Conservation (phyloP, 1,140 invertebrate species). For the Dufourea novaeangliae region DNA sequence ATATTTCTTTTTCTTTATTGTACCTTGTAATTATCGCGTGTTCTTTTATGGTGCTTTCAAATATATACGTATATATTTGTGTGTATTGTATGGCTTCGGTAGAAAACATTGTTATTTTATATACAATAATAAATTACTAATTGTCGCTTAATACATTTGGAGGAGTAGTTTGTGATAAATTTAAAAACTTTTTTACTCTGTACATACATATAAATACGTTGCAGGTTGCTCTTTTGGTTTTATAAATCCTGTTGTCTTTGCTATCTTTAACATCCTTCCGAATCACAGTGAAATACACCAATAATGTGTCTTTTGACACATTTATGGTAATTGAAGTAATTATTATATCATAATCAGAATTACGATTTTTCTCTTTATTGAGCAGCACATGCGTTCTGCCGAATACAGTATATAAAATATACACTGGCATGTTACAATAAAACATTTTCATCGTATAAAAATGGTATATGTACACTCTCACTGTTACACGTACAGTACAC, state of each 20-base stretch:
- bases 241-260: neutral
- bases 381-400: slow-evolving; percentile 43
- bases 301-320: neutral
- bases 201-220: neutral
- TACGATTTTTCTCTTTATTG: slow-evolving; percentile 25
- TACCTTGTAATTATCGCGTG: neutral
- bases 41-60: neutral
- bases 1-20: neutral
- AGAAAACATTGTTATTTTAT: neutral
- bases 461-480: slow-evolving; percentile 68
- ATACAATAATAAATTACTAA: neutral
- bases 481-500: slow-evolving; percentile 54
- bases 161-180: neutral
- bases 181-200: neutral
- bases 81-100: neutral
- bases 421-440: slow-evolving; percentile 34
- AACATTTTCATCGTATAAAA: slow-evolving; percentile 66
- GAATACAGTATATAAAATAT: slow-evolving; percentile 53
- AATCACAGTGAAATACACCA: neutral
- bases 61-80: too few relatives aligned
- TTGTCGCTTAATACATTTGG: neutral
- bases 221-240: neutral
- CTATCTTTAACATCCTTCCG: neutral
- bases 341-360: slow-evolving; percentile 29
- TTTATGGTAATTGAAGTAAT: slow-evolving; percentile 17